Conservation (phyloP, 92 coral and sea anemone genomes). For the Zoanthus sansibaricus region DNA sequence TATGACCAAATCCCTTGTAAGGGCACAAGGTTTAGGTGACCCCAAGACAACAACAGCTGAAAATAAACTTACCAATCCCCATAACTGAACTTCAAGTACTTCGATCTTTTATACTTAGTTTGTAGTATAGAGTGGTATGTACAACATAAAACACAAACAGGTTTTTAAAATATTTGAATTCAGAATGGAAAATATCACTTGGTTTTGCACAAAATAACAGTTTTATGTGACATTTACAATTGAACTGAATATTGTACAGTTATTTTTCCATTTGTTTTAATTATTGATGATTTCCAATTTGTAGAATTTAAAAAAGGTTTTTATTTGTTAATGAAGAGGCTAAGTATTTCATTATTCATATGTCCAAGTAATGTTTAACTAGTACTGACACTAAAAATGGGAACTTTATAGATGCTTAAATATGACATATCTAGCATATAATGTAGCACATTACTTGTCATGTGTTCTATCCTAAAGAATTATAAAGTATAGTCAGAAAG, state of each 20-base stretch:
- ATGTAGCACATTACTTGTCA: not conserved
- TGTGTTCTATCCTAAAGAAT: not conserved
- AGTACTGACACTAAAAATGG: not conserved
- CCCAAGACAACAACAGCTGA: not conserved
- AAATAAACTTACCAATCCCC: not conserved
- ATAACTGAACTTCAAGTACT: not conserved
- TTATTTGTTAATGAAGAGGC: not conserved
- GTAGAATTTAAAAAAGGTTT: not conserved
- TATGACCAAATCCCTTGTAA: not conserved
- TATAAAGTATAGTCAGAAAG: not conserved
- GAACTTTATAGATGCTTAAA: not conserved
- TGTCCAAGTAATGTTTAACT: not conserved
- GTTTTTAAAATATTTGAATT: not conserved
- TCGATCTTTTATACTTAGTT: not conserved
- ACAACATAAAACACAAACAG: not conserved
- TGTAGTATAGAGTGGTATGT: not conserved
- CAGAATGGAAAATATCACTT: not conserved
- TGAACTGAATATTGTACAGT: not conserved
- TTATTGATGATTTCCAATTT: not conserved
- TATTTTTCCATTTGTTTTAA: not conserved
- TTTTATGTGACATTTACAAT: not conserved
- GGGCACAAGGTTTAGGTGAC: not conserved
- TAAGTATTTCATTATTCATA: not conserved
- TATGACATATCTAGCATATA: not conserved
- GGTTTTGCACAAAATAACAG: slow-evolving; percentile 1